phyloP scores from a whole-genome alignment of 2,113 vertebrate species.

The human (Homo sapiens) region GRCh38 chr6:156215001-156215500 shows the following conservation, averaged over 20 bases:
- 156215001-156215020: neutral
- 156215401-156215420: neutral
- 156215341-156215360: neutral
- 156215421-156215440: neutral
- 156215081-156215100: neutral
- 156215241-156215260: neutral
- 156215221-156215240: neutral
- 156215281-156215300: neutral
- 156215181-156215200: neutral
- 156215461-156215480: neutral
- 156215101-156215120: neutral
- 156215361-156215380: neutral
- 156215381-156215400: neutral
- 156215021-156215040: neutral
- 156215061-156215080: neutral
- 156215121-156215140: neutral
- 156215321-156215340: neutral
- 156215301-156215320: neutral
- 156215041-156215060: neutral
- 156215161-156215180: neutral
- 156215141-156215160: neutral
- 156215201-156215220: neutral
- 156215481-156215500: neutral
- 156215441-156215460: neutral
- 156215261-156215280: neutral